Conservation (phyloP, 1,140 invertebrate genomes). For the Fopius arisanus region DNA sequence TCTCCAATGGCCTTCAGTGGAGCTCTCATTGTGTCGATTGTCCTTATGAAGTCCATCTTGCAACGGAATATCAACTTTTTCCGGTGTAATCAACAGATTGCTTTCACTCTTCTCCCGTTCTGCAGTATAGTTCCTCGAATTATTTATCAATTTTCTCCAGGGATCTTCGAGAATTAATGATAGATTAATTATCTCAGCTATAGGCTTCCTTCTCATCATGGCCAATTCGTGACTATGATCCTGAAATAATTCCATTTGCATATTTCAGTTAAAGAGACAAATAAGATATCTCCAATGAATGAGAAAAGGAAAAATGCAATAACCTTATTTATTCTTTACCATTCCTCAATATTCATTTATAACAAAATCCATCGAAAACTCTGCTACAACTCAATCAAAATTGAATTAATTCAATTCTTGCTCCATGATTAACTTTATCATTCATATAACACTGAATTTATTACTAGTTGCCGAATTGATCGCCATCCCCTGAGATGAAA, state of each 20-base stretch:
- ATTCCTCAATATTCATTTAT: too few species aligned
- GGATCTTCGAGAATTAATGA: constrained; percentile 49
- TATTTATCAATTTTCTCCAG: constrained; percentile 41
- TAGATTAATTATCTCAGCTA: constrained; percentile 42
- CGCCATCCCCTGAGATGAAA: too few species aligned
- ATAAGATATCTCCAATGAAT: not conserved
- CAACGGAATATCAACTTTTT: not conserved
- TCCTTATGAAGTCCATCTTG: not conserved
- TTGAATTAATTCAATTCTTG: too few species aligned
- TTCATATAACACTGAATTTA: too few species aligned
- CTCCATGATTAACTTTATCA: too few species aligned
- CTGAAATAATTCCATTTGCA: not conserved
- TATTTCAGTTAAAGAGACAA: not conserved
- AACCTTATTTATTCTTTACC: too few species aligned
- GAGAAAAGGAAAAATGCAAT: not conserved
- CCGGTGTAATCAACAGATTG: not conserved
- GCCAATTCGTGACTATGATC: not conserved
- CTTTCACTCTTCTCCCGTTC: not conserved
- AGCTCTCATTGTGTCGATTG: not conserved
- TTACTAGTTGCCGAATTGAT: too few species aligned
- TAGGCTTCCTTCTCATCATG: constrained; percentile 15
- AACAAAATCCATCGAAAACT: too few species aligned
- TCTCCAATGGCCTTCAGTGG: not conserved
- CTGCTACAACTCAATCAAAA: too few species aligned
- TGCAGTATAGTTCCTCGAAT: not conserved